Evolutionary conservation across 2,113 vertebrate genomes (phyloP), one percentile per base, ranked within the genome.

Genomic region (Polypterus bichir): DNA sequence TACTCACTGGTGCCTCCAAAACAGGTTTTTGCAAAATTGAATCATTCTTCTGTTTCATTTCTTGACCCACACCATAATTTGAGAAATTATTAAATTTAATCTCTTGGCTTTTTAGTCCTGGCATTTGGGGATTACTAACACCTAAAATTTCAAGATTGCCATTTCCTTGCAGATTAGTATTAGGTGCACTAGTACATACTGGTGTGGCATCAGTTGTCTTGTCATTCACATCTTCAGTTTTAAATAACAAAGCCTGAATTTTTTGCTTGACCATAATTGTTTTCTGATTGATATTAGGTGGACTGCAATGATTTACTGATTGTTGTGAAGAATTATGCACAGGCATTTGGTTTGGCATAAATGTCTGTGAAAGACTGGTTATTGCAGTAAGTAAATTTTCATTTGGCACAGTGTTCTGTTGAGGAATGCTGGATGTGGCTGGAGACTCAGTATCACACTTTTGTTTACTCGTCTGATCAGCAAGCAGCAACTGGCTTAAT

Each of bases 181-280:
- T 66, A 7, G 59, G n/a, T 3, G 76, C 76, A 9, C 77, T 62
- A 65, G 78, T 77, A 2, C 69, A 60, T 62, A 74, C 47, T 68
- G 69, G 76, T 62, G 75, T 66, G 3, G 80, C 74, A 3, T 76
- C 69, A 63, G 65, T 81, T 8, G 75, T 74, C 83, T 87, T 9
- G 71, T 78, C 56, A 55, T 78, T 72, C 51, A 81, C 76, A 62
- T 91, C 80, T 54, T 83, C 86, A 63, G 89, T 79, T 73, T 82
- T 27, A 48, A 97, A 73, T 66, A 97, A 86, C 68, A 92, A 92
- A 70, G 88, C 87, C 59, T 81, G 87, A 71, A 87, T 64, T 66
- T 68, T 76, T 70, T 78, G 81, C 64, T 67, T 92, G 58, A 96
- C 78, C 47, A 89, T 87, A 65, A 75, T 75, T 59, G 61, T 73